phyloP scores from a whole-genome alignment of 2,113 vertebrate genomes.

The Sinosuthora webbiana region DNA sequence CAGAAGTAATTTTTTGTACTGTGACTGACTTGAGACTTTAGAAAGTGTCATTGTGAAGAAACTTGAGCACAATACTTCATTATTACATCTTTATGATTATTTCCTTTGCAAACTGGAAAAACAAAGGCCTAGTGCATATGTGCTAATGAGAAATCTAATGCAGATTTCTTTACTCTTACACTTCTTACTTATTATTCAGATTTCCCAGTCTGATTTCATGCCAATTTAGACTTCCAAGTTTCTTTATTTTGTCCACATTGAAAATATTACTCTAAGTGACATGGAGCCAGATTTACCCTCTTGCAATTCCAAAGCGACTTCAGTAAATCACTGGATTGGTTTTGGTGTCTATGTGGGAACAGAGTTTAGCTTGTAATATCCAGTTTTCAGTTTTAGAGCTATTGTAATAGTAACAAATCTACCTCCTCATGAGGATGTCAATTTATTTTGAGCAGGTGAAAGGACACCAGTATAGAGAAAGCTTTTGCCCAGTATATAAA shows the following conservation, averaged over 20 bases:
- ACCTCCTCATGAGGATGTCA: background rate
- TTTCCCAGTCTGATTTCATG: background rate
- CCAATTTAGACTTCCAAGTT: background rate
- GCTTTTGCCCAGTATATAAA: background rate
- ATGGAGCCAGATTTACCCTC: background rate
- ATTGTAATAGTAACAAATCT: slow-evolving; percentile 18
- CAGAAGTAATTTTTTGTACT: background rate
- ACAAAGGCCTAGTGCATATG: background rate
- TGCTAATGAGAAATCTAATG: background rate
- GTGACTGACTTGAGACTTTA: background rate
- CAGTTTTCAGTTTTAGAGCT: slow-evolving; percentile 6
- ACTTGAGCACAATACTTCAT: background rate
- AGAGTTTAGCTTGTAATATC: background rate
- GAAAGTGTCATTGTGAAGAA: background rate
- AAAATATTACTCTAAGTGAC: background rate
- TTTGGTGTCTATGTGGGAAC: background rate
- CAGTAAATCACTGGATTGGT: slow-evolving; percentile 24
- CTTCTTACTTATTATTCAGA: background rate
- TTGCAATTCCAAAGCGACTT: background rate
- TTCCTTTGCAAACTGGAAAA: background rate
- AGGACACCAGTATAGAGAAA: background rate
- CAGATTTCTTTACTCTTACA: background rate
- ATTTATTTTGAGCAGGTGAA: background rate
- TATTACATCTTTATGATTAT: background rate
- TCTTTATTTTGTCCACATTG: background rate